Evolutionary conservation across 2,888 invertebrate species (phyloP), one percentile per base, ranked within the genome.

Genomic region (Leptothorax acervorum): DNA sequence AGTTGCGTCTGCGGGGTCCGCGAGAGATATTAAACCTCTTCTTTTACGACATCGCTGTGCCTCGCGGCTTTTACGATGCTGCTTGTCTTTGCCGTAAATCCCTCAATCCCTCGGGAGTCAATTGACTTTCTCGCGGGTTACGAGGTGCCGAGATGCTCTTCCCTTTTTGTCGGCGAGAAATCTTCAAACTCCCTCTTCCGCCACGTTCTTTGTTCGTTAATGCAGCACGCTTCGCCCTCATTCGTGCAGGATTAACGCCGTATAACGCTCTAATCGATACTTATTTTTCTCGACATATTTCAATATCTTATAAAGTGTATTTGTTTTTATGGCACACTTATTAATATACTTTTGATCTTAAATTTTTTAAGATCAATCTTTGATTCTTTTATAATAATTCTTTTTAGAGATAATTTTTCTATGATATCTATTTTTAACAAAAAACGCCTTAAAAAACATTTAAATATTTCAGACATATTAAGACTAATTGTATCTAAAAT

Each of bases 51-150:
- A 84, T 87, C 87, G 86, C 66, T 73, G 68, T 84, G 78, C 85
- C 84, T 86, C 74, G 81, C 74, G 75, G 76, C 70, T 86, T 91
- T 91, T 92, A 89, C 86, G 88, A 88, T 79, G 85, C 79, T 90
- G 87, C 90, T 92, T 89, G 91, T 89, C 90, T 91, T 92, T 90
- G 91, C 87, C 87, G 92, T 92, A 91, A 91, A 92, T 92, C 90
- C 91, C 85, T 87, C 86, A 88, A 92, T 91, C 90, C 90, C 89
- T 68, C 74, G 87, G 89, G 88, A 92, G 89, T 90, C 92, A 86
- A 92, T 92, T 87, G 92, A 90, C 91, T 92, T 90, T 91, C 88
- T 87, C 86, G 78, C 83, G 82, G 87, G 87, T 90, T 91, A 91
- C 88, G 89, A 90, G 85, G 85, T 87, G 88, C 78, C 70, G 86